These are phyloP conservation scores for Eptatretus atami DNA, from an alignment of 2,797 vertebrate species.

Conservation along the genomic window DNA sequence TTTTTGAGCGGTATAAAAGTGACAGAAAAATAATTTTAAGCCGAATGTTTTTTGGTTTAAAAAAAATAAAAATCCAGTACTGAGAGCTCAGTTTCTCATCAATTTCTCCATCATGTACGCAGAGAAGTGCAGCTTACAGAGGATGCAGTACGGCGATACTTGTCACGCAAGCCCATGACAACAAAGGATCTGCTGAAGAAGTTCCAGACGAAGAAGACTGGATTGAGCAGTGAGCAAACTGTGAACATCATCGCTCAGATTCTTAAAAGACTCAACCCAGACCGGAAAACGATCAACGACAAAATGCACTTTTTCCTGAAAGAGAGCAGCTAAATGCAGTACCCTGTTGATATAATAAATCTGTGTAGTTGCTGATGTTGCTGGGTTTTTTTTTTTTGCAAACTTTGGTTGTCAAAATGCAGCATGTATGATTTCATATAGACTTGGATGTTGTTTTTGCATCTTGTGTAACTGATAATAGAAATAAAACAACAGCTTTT, in stretches of 20 bases:
- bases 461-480: no score
- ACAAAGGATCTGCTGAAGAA: constrained; percentile 78
- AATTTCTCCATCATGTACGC: constrained; percentile 2
- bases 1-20: no score
- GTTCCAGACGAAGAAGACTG: constrained; percentile 71
- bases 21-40: no score
- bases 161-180: constrained; percentile 70
- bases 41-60: no score
- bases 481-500: no score
- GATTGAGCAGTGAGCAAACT: constrained; percentile 63
- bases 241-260: constrained; percentile 73
- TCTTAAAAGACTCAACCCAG: constrained; percentile 58
- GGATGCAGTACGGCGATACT: constrained; percentile 48
- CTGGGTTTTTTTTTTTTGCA: no score
- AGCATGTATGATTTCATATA: no score
- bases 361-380: no score
- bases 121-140: constrained; percentile 65
- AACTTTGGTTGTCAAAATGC: no score
- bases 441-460: no score
- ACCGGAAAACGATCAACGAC: constrained; percentile 51
- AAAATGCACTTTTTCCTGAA: constrained; percentile 89
- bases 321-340: constrained; percentile 16
- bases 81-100: no score
- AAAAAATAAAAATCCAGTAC: no score
- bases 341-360: background rate